Base-by-base conservation (phyloP, 2,797 vertebrate species). In the Rousettus madagascariensis region DNA sequence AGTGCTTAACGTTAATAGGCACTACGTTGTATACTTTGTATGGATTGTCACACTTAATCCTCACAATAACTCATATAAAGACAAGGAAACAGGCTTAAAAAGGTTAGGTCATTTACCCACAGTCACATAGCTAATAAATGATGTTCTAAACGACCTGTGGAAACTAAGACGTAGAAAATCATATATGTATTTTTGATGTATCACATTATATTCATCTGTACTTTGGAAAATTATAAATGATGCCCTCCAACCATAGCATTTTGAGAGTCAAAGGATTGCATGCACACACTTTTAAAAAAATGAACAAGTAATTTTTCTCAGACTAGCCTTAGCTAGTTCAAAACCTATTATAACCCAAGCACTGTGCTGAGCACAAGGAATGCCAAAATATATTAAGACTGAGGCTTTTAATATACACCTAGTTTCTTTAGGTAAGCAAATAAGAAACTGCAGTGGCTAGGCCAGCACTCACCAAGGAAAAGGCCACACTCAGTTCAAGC, bases 1-100 rank as follows among this genome's bases (percentile, higher is more conserved):
- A 59, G 41, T 19, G 28, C 17, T 90, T 95, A 43, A 36, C 53
- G 66, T 65, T 79, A 78, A 36, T 80, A 75, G 51, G 38, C 83
- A 86, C 53, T 90, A 66, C 36, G 11, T 22, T 86, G 43, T 77
- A 20, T 16, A 57, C 3, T 68, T 85, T 63, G 49, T 71, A 24
- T 69, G 13, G 33, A 68, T 38, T 89, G 49, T 63, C 51, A 80
- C 79, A 49, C 55, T 72, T 90, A 78, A 72, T 77, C 43, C 20
- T 86, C 74, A 61, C 66, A 90, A 74, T 89, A 80, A 92, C 19
- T 51, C 59, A 71, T 69, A 78, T 75, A 84, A 93, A 93, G 61
- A 82, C 0, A 7, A 92, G 41, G 51, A 87, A 83, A 55, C 1
- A 1, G 10, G 2, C 59, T 91, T 10, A 41, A 87, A 83, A 91